Evolutionary conservation across 2,888 invertebrate species (phyloP).

Genomic region (Chelonus formosanus): DNA sequence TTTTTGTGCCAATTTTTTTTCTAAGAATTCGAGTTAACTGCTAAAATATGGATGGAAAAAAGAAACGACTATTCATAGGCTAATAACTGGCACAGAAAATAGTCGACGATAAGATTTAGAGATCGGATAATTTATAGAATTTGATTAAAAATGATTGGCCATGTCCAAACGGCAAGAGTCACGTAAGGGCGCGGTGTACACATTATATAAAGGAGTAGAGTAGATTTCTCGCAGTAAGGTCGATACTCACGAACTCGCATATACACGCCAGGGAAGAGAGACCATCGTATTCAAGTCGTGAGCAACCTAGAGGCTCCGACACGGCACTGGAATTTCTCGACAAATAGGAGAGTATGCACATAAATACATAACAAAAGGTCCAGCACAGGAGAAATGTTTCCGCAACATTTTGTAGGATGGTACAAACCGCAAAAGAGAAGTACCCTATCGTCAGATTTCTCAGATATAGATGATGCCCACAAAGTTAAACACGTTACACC

Average conservation of each 20-base stretch:
- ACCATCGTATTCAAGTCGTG: constrained; percentile 46
- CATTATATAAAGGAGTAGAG: constrained; percentile 22
- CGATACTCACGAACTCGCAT: constrained; percentile 49
- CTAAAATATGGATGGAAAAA: no score
- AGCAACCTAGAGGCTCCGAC: constrained; percentile 51
- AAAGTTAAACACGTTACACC: constrained; percentile 26
- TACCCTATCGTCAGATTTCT: constrained; percentile 32
- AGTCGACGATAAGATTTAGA: constrained; percentile 13
- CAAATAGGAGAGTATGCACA: constrained; percentile 59
- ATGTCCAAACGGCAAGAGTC: constrained; percentile 32
- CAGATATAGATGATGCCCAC: constrained; percentile 29
- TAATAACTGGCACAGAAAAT: neutral
- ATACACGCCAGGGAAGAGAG: constrained; percentile 26
- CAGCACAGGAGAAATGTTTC: constrained; percentile 37
- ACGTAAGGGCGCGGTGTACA: constrained; percentile 30
- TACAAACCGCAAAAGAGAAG: constrained; percentile 16
- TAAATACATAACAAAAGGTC: constrained; percentile 54
- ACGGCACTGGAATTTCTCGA: constrained; percentile 55
- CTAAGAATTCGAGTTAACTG: no score
- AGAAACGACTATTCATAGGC: neutral
- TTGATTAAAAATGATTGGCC: constrained; percentile 38
- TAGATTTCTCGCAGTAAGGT: constrained; percentile 35
- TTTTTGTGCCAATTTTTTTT: neutral
- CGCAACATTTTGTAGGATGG: constrained; percentile 20
- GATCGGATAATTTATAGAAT: constrained; percentile 31